Evolutionary conservation across 2,797 vertebrate genomes (phyloP).

Genomic region (Lithobates sylvaticus): DNA sequence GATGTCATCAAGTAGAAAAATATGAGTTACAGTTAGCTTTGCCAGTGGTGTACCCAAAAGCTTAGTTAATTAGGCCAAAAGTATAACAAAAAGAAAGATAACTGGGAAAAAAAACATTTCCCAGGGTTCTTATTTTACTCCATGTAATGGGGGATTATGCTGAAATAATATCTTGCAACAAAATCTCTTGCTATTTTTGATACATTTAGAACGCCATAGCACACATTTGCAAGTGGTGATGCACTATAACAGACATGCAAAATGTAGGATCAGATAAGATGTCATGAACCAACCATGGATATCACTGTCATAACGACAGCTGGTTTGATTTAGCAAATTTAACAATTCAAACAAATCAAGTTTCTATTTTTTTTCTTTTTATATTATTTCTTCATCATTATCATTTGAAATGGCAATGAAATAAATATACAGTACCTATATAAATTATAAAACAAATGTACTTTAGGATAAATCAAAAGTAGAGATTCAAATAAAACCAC

Average conservation of each 20-base stretch:
- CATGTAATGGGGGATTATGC: neutral
- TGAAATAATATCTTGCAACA: neutral
- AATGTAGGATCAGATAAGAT: neutral
- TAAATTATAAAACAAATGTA: neutral
- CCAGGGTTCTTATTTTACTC: neutral
- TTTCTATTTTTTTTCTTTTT: no score
- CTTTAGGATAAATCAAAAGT: neutral
- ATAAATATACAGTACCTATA: neutral
- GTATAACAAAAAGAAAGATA: no score
- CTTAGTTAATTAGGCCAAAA: neutral
- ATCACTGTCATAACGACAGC: neutral
- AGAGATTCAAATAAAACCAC: neutral
- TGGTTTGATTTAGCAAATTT: neutral
- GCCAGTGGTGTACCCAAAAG: neutral
- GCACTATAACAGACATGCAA: neutral
- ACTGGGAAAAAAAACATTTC: no score
- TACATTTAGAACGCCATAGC: neutral
- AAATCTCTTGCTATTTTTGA: neutral
- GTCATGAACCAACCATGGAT: neutral
- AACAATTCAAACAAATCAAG: neutral
- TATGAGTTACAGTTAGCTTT: neutral
- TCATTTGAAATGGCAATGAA: neutral
- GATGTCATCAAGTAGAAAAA: no score
- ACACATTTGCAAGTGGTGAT: neutral
- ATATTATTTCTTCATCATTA: neutral